Evolutionary conservation across 2,888 invertebrate genomes (phyloP), one percentile per base, ranked within the genome.

Genomic region (Acanthosepion lycidas): DNA sequence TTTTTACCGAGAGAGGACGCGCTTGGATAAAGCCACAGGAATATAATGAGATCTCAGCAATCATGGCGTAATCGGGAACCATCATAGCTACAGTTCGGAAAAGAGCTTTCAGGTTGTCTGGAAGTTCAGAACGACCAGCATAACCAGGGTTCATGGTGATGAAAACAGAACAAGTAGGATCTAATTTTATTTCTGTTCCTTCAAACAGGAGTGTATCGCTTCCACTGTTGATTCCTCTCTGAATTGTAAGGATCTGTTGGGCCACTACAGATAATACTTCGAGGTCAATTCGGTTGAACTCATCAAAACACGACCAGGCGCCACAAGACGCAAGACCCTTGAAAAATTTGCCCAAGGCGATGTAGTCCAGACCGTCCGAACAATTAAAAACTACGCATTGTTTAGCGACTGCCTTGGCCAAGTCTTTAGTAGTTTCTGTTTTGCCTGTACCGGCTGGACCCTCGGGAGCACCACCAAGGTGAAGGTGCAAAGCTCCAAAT

Each of bases 21-120:
- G 99, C 99, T 96, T 98, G 98, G 49, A 98, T 98, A 97, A 99
- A 99, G 48, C 99, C 99, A 97, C 98, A 99, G 42, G 99, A 99
- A 97, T 99, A 99, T 15, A 99, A 98, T 5, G 99, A 99, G 97
- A 99, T 99, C 98, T 99, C 99, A 1, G 99, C 99, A 97, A 99
- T 99, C 98, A 99, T 98, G 23, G 98, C 99, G 97, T 99, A 99
- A 98, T 99, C 99, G 0, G 99, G 99, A 94, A 99, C 99, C 99
- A 99, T 99, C 99, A 99, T 99, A 91, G 99, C 99, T 48, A 99
- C 99, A 0, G 99, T 98, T 55, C 99, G 98, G 98, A 99, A 99
- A 94, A 99, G 97, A 92, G 96, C 97, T 97, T 99, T 99, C 96
- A 99, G 97, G 98, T 99, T 99, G 97, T 99, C 99, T 0, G 99